A percentile compares a stretch with the other conserved stretches of the same genome.
Conservation (phyloP, 2,888 invertebrate species). For the Tetragonula carbonaria region DNA sequence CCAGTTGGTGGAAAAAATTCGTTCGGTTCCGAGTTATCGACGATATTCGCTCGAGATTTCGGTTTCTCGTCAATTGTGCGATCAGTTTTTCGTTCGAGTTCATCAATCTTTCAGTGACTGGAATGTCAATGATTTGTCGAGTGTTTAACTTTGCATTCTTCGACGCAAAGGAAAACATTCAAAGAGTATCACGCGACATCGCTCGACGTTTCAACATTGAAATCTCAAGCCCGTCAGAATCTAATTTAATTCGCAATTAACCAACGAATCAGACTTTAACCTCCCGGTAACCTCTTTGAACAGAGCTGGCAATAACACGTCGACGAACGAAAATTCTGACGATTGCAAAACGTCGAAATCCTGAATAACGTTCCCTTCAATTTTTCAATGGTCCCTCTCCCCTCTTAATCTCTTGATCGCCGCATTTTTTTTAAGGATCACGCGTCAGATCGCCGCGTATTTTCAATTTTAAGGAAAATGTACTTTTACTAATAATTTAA, state of each 20-base stretch:
- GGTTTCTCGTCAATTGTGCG: too few relatives aligned
- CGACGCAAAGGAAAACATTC: background rate
- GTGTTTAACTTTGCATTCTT: background rate
- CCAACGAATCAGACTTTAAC: background rate
- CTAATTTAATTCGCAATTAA: background rate
- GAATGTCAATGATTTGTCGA: background rate
- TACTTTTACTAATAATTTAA: too few relatives aligned
- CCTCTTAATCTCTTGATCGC: background rate
- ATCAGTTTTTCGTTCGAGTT: too few relatives aligned
- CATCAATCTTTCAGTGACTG: background rate
- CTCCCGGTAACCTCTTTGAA: background rate
- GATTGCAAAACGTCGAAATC: background rate
- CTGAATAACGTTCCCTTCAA: background rate
- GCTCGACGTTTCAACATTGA: background rate
- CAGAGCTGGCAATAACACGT: background rate
- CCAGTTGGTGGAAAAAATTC: slow-evolving; percentile 34
- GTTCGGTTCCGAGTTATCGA: background rate
- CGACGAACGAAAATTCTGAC: background rate
- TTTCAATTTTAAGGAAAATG: too few relatives aligned
- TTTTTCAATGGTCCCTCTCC: background rate
- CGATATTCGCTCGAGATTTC: background rate
- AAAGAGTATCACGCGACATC: background rate
- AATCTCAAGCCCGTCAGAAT: background rate
- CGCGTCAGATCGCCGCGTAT: too few relatives aligned
- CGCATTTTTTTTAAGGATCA: too few relatives aligned